Conservation (phyloP, 2,113 vertebrate genomes). For the Phylloscopus whistleri region DNA sequence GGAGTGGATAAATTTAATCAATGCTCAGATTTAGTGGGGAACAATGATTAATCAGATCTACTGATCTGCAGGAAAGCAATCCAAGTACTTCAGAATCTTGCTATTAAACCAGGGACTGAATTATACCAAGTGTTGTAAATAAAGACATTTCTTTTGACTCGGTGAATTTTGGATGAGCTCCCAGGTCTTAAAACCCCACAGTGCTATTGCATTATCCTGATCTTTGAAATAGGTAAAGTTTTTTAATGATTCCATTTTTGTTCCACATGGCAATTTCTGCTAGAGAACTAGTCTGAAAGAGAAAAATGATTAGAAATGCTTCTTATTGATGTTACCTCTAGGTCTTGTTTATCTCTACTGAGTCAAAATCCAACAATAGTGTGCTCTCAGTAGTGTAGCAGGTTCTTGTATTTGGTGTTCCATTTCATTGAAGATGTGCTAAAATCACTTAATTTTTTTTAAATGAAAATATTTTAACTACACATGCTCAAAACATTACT, state of each 20-base stretch:
- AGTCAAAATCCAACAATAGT: background rate
- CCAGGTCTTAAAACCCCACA: background rate
- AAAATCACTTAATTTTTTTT: background rate
- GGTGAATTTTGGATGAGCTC: background rate
- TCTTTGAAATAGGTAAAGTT: background rate
- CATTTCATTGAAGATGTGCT: background rate
- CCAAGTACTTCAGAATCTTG: background rate
- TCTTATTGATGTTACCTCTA: background rate
- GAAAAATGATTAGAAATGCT: background rate
- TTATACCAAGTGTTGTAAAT: background rate
- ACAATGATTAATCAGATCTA: conserved; percentile 3
- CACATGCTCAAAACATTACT: conserved; percentile 12
- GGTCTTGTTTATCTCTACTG: conserved; percentile 6
- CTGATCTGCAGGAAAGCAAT: background rate
- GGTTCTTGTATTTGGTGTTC: background rate
- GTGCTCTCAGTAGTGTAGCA: background rate
- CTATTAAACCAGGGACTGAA: background rate
- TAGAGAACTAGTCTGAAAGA: background rate
- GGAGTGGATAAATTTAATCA: background rate
- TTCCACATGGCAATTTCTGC: background rate
- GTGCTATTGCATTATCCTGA: background rate
- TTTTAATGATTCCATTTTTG: background rate
- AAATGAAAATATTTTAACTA: conserved; percentile 9
- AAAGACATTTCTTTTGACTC: background rate
- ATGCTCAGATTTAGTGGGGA: background rate